Evolutionary conservation across 2,113 vertebrate species (phyloP).

Genomic region (Lagopus muta): DNA sequence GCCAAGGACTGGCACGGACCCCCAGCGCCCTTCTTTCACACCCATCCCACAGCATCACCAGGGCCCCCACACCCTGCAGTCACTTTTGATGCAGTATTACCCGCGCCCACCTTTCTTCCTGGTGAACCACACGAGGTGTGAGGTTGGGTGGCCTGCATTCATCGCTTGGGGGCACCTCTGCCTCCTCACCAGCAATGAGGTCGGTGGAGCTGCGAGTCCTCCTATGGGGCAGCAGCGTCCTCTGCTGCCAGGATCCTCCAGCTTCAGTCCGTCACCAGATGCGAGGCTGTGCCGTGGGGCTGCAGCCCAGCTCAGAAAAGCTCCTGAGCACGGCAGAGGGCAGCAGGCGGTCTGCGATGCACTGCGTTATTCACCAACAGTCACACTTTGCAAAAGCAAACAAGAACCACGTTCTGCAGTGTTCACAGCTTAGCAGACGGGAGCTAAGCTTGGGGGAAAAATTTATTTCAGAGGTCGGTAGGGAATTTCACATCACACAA

Average conservation of each 20-base stretch:
- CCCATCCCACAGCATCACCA: background rate
- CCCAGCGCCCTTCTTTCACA: too few species aligned
- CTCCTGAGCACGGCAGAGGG: background rate
- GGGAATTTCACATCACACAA: background rate
- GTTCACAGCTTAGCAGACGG: background rate
- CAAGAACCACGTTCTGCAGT: background rate
- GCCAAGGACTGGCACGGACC: too few species aligned
- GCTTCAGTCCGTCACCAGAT: background rate
- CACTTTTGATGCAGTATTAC: background rate
- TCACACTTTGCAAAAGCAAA: background rate
- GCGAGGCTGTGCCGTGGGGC: background rate
- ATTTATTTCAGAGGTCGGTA: background rate
- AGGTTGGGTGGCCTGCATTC: background rate
- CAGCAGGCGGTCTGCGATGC: background rate
- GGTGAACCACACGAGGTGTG: background rate
- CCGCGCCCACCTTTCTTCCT: background rate
- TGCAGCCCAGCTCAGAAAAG: background rate
- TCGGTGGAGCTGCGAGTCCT: fast-evolving
- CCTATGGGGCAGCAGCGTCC: background rate
- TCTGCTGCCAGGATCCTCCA: background rate
- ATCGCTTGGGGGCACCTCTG: background rate
- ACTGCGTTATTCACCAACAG: background rate
- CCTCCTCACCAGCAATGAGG: background rate
- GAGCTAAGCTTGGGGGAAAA: background rate
- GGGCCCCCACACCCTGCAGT: background rate